phyloP scores from a whole-genome alignment of 1,140 invertebrate species.

The Carposina sasakii region DNA sequence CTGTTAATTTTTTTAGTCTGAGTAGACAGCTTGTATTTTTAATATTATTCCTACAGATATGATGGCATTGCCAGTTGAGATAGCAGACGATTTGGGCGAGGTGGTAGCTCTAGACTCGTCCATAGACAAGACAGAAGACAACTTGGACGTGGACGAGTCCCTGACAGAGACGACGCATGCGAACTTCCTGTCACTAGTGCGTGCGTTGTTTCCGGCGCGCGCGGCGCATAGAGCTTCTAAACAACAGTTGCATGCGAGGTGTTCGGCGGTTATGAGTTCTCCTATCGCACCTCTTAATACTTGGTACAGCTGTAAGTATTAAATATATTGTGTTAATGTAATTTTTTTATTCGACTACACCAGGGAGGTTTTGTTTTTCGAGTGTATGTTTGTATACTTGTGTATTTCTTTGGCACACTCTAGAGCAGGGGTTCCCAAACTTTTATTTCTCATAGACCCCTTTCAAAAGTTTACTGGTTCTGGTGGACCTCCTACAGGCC shows the following conservation, averaged over 20 bases:
- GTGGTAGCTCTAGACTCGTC: constrained; percentile 43
- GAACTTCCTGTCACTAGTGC: constrained; percentile 86
- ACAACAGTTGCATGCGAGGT: constrained; percentile 81
- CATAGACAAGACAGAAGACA: constrained; percentile 60
- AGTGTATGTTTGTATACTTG: too few relatives aligned
- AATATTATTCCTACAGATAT: constrained; percentile 62
- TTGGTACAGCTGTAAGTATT: constrained; percentile 77
- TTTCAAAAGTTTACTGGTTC: too few relatives aligned
- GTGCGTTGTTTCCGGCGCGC: constrained; percentile 88
- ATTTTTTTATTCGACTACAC: constrained; percentile 11
- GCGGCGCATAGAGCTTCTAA: constrained; percentile 85
- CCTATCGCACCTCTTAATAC: constrained; percentile 87
- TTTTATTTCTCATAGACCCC: too few relatives aligned
- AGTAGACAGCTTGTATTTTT: too few relatives aligned
- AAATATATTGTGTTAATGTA: constrained; percentile 2
- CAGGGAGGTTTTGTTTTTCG: neutral
- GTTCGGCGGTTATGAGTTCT: constrained; percentile 86
- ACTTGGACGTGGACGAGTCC: constrained; percentile 68
- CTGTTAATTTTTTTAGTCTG: too few relatives aligned
- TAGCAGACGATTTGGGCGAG: constrained; percentile 54
- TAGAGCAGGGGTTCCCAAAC: too few relatives aligned
- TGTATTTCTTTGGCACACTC: too few relatives aligned
- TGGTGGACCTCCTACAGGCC: too few relatives aligned
- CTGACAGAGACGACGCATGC: constrained; percentile 80
- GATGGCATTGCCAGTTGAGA: constrained; percentile 61